Conservation (phyloP, 1,140 invertebrate species). For the Neodiprion lecontei region DNA sequence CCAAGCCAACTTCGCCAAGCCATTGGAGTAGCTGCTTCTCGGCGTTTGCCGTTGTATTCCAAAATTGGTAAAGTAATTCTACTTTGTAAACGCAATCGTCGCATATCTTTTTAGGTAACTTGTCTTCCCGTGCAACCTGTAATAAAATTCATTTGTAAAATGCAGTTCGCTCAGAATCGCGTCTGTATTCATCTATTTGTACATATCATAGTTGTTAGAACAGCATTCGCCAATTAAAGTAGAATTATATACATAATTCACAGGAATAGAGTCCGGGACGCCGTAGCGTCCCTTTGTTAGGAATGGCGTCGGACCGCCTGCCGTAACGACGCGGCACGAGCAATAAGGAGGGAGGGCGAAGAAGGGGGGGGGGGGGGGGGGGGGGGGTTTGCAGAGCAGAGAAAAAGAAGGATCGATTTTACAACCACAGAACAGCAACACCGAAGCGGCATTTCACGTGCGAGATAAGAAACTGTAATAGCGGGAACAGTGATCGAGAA, state of each 20-base stretch:
- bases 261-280: too few species aligned
- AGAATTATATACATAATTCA: too few species aligned
- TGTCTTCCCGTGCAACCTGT: conserved; percentile 65
- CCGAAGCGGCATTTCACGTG: too few species aligned
- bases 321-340: not conserved
- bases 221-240: too few species aligned
- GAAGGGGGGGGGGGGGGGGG: not conserved
- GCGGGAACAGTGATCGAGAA: too few species aligned
- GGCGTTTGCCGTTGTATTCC: conserved; percentile 64
- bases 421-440: not conserved
- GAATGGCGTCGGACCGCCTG: not conserved
- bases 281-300: not conserved
- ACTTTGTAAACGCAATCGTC: conserved; percentile 67
- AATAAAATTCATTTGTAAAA: conserved; percentile 25
- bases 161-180: too few species aligned
- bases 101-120: conserved; percentile 69
- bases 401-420: not conserved
- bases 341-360: not conserved
- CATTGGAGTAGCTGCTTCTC: conserved; percentile 67
- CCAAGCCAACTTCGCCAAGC: conserved; percentile 57
- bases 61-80: conserved; percentile 68
- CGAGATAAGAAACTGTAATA: too few species aligned
- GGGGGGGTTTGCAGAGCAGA: too few species aligned
- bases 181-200: too few species aligned
- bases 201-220: too few species aligned